A percentile compares a stretch with the other conserved stretches of the same genome.
phyloP scores from a whole-genome alignment of 2,113 vertebrate species.

The Rallus limicola region DNA sequence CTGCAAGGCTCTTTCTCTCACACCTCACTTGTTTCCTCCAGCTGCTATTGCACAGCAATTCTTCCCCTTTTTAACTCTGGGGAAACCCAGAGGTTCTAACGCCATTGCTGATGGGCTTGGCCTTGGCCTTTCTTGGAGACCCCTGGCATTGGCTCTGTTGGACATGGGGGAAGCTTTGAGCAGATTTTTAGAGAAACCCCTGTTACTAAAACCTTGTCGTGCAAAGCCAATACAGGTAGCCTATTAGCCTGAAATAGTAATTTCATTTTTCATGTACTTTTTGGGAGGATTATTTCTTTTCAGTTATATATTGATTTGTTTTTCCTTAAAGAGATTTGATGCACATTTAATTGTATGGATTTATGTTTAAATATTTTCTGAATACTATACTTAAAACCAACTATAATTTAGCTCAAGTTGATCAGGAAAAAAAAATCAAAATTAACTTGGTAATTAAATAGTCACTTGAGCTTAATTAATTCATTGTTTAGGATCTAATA shows the following conservation, averaged over 20 bases:
- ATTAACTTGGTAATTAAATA: neutral
- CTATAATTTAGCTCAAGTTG: neutral
- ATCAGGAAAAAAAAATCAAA: neutral
- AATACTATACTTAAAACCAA: neutral
- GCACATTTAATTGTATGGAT: neutral
- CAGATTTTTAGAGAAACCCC: neutral
- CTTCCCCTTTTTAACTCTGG: neutral
- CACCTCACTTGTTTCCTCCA: neutral
- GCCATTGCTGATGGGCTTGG: too few relatives aligned
- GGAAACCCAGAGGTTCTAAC: neutral
- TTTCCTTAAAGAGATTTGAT: neutral
- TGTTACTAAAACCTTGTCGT: neutral
- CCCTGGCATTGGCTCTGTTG: too few relatives aligned
- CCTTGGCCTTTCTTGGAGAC: too few relatives aligned
- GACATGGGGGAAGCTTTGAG: neutral
- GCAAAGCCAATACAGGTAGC: neutral
- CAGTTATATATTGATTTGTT: neutral
- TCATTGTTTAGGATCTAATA: neutral
- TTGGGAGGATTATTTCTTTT: neutral
- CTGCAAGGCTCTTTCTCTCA: neutral
- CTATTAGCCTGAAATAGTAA: neutral
- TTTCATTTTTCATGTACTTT: neutral
- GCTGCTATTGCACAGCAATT: neutral
- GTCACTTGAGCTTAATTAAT: neutral
- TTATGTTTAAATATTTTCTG: neutral